Base-by-base conservation (phyloP, 2,888 invertebrate genomes). In the Nyleta sp. region DNA sequence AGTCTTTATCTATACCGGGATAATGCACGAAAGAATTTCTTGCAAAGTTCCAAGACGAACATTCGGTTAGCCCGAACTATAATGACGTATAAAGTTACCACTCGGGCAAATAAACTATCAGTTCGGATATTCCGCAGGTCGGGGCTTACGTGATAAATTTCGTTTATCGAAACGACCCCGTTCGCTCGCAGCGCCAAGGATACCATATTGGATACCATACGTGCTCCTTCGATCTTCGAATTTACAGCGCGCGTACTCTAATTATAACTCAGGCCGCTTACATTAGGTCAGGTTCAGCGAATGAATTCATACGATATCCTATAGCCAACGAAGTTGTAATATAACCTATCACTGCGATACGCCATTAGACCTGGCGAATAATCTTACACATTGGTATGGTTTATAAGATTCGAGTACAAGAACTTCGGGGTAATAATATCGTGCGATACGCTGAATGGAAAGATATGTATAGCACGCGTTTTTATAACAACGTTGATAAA, bases 101-200 rank as follows among this genome's bases (percentile, higher is more conserved):
- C 8, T 42, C 8, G 50, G 22, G 57, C 52, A 38, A 65, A 60
- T 67, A 72, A 72, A 67, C 67, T 59, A 68, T 68, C 48, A 15
- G 52, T 48, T 57, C 4, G 24, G 67, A 50, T 77, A 67, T 52
- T 77, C 57, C 62, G 50, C 38, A 55, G 68, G 57, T 60, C 52
- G 48, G 15, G 31, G 42, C 44, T 60, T 55, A 22, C 68, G 67
- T 78, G 80, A 85, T 84, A 83, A 84, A 83, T 84, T 82, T 78
- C 75, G 78, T 83, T 84, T 81, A 83, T 84, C 82, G 77, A 67
- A 65, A 28, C 74, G 77, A 77, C 75, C 79, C 55, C 53, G 74
- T 77, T 79, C 75, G 44, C 18, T 46, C 38, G 13, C 40, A n/a
- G 46, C 18, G 22, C 42, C 40, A 33, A 33, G 53, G 52, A 67